These are phyloP conservation scores for Zeuzera pyrina DNA, from an alignment of 2,888 invertebrate species.

Conservation along the genomic window DNA sequence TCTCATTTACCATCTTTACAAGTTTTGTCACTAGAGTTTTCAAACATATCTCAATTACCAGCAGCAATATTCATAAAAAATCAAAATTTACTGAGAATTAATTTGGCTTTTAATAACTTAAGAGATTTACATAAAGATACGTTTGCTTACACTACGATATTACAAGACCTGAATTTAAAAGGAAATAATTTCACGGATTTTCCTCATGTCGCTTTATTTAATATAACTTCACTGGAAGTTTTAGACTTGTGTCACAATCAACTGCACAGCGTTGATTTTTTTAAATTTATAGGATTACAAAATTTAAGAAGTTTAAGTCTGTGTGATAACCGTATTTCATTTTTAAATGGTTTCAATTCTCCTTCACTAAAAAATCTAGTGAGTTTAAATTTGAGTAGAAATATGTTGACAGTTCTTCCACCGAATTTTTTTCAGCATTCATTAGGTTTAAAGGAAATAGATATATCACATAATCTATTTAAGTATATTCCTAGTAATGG, in stretches of 20 bases:
- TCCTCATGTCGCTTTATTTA: constrained; percentile 84
- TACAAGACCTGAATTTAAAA: constrained; percentile 83
- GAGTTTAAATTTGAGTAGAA: constrained; percentile 83
- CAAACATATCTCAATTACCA: constrained; percentile 79
- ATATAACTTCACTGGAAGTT: constrained; percentile 82
- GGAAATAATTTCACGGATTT: constrained; percentile 82
- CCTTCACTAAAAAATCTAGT: constrained; percentile 82
- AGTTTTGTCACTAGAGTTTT: constrained; percentile 78
- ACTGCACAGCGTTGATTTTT: constrained; percentile 81
- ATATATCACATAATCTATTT: constrained; percentile 85
- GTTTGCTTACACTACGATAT: constrained; percentile 81
- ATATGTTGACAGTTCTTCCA: constrained; percentile 82
- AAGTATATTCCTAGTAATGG: constrained; percentile 85
- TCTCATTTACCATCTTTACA: constrained; percentile 86
- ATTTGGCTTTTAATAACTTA: constrained; percentile 81
- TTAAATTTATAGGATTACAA: constrained; percentile 81
- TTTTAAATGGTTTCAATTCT: constrained; percentile 83
- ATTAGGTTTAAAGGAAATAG: constrained; percentile 79
- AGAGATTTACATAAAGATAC: constrained; percentile 78
- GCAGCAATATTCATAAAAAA: constrained; percentile 82
- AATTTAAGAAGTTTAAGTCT: constrained; percentile 83
- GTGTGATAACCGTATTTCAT: constrained; percentile 81
- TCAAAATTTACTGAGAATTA: constrained; percentile 81
- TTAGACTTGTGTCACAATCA: constrained; percentile 80
- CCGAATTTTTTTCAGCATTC: constrained; percentile 87